Base-by-base conservation (phyloP, 2,888 invertebrate genomes). In the Cheilosia urbana region DNA sequence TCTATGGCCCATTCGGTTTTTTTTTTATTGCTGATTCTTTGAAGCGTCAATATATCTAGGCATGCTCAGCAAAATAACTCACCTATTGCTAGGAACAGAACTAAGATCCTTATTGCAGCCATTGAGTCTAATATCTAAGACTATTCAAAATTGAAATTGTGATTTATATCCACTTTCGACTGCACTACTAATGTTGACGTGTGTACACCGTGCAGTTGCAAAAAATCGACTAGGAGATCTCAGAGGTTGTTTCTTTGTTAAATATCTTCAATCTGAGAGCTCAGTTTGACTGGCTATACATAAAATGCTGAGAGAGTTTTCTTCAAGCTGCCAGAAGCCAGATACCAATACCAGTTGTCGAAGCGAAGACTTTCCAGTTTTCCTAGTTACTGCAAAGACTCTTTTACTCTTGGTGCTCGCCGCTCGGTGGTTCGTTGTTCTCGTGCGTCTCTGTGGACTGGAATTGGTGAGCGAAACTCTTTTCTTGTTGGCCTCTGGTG, bases 171-270 rank as follows among this genome's bases (percentile, higher is more conserved):
- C 51, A 57, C 63, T 77, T 63, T 76, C 62, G 60, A 75, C 66
- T 84, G 79, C 77, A 80, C 76, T 79, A 37, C 37, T 37, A 13
- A 51, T 51, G 4, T 68, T 63, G 40, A 5, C 47, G 71, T 57
- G 65, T 87, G 87, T 80, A 78, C 71, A 87, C 88, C 87, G 87
- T 83, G 88, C 82, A 88, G 87, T 87, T 83, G 83, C 88, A 75
- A 88, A 87, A 58, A 87, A 87, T 88, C 88, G 89, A 89, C 89
- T 89, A 88, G 88, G 80, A 87, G 88, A 80, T 81, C 75, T 40
- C 87, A 83, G 88, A 88, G 88, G 87, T 87, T 85, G 88, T 87
- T 87, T 87, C 88, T 87, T 88, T 88, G 85, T 89, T 89, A 89
- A 88, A 89, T 89, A 89, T 87, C 60, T 84, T 84, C 71, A 47